Evolutionary conservation across 2,113 vertebrate species (phyloP).

Genomic region (Delphinapterus leucas): DNA sequence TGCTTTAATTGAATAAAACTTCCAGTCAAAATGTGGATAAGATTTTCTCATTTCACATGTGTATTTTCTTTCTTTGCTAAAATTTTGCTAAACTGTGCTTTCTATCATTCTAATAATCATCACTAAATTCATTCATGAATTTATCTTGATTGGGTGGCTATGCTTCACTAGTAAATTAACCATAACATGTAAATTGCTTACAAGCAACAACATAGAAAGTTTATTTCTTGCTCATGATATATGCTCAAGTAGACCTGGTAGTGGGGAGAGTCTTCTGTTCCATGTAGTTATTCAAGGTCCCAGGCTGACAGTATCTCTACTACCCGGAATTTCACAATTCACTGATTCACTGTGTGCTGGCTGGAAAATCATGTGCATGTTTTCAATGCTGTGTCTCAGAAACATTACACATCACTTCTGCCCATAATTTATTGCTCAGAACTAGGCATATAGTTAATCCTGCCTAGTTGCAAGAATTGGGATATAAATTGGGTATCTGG

Average conservation of each 20-base stretch:
- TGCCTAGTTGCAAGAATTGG: background rate
- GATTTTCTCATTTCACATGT: background rate
- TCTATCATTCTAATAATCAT: background rate
- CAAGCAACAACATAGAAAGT: background rate
- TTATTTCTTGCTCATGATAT: background rate
- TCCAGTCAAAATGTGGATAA: background rate
- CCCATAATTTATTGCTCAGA: background rate
- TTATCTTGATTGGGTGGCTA: background rate
- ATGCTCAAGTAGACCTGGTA: background rate
- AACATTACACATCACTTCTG: background rate
- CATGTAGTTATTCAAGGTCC: background rate
- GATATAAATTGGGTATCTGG: background rate
- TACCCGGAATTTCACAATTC: background rate
- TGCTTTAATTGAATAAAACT: background rate
- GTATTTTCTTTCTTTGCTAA: background rate
- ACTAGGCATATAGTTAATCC: background rate
- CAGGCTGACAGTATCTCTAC: background rate
- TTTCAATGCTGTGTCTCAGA: background rate
- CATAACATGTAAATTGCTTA: background rate
- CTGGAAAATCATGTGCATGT: background rate
- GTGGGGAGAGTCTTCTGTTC: background rate
- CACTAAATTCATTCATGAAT: background rate
- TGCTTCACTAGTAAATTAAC: background rate
- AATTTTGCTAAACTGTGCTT: background rate
- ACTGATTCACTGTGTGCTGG: background rate